Conservation (phyloP, 2,888 invertebrate species). For the Chorisops tibialis region DNA sequence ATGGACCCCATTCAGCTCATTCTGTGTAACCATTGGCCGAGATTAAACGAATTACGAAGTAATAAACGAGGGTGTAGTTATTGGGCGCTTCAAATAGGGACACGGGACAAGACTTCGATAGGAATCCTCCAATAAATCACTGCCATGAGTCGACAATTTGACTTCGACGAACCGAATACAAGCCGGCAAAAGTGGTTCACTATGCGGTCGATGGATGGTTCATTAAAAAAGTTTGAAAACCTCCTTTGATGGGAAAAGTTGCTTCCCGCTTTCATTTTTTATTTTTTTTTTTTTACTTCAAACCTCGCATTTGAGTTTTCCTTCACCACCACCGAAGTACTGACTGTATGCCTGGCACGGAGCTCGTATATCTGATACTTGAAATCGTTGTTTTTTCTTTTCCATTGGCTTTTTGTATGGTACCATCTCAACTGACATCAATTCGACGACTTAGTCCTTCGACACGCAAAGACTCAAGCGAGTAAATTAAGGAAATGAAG, state of each 20-base stretch:
- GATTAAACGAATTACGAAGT: slow-evolving; percentile 32
- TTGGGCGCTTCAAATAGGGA: slow-evolving; percentile 15
- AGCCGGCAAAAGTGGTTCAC: slow-evolving; percentile 7
- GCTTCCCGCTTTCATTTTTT: not conserved
- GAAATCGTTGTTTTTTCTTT: not conserved
- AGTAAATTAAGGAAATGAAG: slow-evolving; percentile 18
- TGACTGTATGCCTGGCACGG: not conserved
- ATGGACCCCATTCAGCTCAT: slow-evolving; percentile 13
- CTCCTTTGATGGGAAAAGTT: slow-evolving; percentile 24
- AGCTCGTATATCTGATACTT: not conserved
- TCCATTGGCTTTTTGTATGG: not conserved
- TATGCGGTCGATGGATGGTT: slow-evolving; percentile 28
- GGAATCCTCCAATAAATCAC: slow-evolving; percentile 30
- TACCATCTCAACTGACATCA: not conserved
- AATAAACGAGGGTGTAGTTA: slow-evolving; percentile 29
- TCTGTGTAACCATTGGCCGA: slow-evolving; percentile 19
- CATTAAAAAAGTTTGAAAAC: slow-evolving; percentile 31
- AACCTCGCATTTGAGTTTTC: slow-evolving; percentile 12
- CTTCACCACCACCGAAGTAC: not conserved
- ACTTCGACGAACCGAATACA: slow-evolving; percentile 23
- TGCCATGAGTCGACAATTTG: slow-evolving; percentile 31
- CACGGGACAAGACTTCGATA: not conserved
- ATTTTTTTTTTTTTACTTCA: not conserved
- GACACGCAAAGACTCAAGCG: not conserved
- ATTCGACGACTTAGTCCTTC: not conserved